Evolutionary conservation across 2,888 invertebrate species (phyloP).

Genomic region (Athalia circularis): DNA sequence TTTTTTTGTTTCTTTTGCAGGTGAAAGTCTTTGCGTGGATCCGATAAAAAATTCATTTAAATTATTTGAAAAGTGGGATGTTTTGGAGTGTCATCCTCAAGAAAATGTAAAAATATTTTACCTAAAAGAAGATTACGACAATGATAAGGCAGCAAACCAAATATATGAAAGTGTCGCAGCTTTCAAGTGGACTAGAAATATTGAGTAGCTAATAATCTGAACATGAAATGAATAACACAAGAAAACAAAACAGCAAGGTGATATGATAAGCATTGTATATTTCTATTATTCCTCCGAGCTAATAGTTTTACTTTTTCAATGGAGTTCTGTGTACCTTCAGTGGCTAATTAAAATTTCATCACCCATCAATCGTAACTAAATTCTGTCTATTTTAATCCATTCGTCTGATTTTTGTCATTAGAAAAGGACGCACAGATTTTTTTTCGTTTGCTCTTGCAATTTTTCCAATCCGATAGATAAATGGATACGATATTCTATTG

Average conservation of each 20-base stretch:
- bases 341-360: slow-evolving; percentile 9
- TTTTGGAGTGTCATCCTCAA: slow-evolving; percentile 78
- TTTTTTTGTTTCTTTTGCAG: slow-evolving; percentile 74
- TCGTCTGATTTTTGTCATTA: background rate
- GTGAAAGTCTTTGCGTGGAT: slow-evolving; percentile 91
- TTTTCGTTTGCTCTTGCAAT: too few species aligned
- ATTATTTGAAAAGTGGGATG: slow-evolving; percentile 87
- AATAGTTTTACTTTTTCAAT: slow-evolving; percentile 17
- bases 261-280: slow-evolving; percentile 25
- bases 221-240: background rate
- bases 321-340: slow-evolving; percentile 11
- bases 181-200: slow-evolving; percentile 68
- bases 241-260: background rate
- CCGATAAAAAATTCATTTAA: slow-evolving; percentile 90
- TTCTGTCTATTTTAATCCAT: background rate
- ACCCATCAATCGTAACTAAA: background rate
- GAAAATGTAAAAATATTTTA: slow-evolving; percentile 68
- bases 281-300: background rate
- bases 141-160: slow-evolving; percentile 61
- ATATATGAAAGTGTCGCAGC: slow-evolving; percentile 66
- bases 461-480: too few species aligned
- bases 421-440: background rate
- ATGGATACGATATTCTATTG: too few species aligned
- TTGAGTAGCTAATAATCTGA: slow-evolving; percentile 56
- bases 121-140: slow-evolving; percentile 66